A percentile compares a stretch with the other conserved stretches of the same genome.
phyloP scores from a whole-genome alignment of 2,797 vertebrate genomes.

The Lates japonicus region DNA sequence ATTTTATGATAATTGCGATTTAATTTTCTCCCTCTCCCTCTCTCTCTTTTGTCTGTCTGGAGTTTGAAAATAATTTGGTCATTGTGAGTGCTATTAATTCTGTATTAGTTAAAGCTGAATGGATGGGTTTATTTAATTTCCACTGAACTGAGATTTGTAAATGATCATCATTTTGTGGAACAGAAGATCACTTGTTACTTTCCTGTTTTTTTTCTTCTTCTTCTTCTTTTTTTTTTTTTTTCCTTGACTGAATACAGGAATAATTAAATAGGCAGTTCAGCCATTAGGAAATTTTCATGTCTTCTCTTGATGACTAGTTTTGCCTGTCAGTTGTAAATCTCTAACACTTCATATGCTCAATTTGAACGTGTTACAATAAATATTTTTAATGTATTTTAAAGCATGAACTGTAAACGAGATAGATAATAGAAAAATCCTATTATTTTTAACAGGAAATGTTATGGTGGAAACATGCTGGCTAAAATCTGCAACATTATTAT shows the following conservation, averaged over 20 bases:
- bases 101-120: conserved; percentile 95
- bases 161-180: conserved; percentile 68
- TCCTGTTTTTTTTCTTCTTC: not conserved
- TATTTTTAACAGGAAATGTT: not conserved
- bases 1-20: conserved; percentile 99
- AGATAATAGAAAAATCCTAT: not conserved
- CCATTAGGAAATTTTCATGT: conserved; percentile 33
- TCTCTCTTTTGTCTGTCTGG: conserved; percentile 84
- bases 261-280: conserved; percentile 58
- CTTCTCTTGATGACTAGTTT: conserved; percentile 17
- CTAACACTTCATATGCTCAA: conserved; percentile 13
- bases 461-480: not conserved
- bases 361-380: not conserved
- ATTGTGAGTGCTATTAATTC: conserved; percentile 97
- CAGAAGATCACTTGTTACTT: conserved; percentile 67
- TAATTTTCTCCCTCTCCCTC: conserved; percentile 88
- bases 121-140: conserved; percentile 84
- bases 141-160: conserved; percentile 78
- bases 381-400: not conserved
- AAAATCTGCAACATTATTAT: not conserved
- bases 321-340: not conserved
- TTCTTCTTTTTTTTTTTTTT: conserved; percentile 29
- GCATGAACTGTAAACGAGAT: not conserved
- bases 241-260: conserved; percentile 12
- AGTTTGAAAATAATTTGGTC: conserved; percentile 93